Evolutionary conservation across 2,797 vertebrate species (phyloP).

Genomic region (Onychomys torridus): DNA sequence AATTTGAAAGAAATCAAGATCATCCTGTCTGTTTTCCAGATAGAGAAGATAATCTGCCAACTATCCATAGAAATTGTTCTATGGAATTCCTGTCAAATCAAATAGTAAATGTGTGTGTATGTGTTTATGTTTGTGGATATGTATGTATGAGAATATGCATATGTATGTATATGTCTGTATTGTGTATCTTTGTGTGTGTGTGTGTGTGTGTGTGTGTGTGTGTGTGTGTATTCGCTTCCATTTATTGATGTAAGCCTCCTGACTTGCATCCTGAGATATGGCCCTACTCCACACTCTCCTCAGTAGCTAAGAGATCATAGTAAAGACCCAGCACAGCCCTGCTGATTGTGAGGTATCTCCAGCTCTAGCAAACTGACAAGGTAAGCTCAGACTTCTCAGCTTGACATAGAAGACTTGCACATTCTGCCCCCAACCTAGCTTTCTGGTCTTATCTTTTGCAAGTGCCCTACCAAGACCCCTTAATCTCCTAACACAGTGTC

Average conservation of each 20-base stretch:
- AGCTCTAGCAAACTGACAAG: not conserved
- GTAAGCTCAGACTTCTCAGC: not conserved
- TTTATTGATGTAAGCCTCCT: not conserved
- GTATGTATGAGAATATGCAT: not conserved
- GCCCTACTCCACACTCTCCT: not conserved
- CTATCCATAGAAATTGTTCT: not conserved
- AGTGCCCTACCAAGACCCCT: not conserved
- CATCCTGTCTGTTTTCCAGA: not conserved
- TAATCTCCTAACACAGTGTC: not conserved
- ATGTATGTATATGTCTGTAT: not conserved
- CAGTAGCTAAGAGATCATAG: not conserved
- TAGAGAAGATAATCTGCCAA: not conserved
- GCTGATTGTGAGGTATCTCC: not conserved
- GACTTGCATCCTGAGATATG: not conserved
- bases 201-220: not conserved
- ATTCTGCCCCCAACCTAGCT: not conserved
- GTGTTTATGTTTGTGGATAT: not conserved
- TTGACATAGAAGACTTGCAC: not conserved
- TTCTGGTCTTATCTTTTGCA: not conserved
- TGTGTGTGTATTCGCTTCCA: not conserved
- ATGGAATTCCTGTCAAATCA: not conserved
- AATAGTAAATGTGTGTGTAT: not conserved
- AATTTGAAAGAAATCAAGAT: constrained; percentile 5
- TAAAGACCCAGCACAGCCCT: not conserved
- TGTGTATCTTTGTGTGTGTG: not conserved